Evolutionary conservation across 1,140 invertebrate species (phyloP).

Genomic region (Pemphigus obesinymphae): DNA sequence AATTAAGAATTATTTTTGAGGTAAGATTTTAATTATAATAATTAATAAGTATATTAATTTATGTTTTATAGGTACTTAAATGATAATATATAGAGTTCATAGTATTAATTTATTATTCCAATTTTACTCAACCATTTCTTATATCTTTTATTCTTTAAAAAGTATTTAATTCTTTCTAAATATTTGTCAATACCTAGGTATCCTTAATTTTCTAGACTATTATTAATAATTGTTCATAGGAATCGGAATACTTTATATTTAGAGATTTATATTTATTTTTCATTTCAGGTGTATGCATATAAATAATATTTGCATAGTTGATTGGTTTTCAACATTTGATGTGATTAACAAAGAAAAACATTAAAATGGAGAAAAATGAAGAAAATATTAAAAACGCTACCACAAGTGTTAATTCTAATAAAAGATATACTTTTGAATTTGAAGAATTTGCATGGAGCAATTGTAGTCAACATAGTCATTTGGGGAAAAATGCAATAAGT

Average conservation of each 20-base stretch:
- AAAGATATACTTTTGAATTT: neutral
- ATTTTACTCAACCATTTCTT: no score
- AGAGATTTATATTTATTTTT: neutral
- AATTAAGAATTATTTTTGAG: neutral
- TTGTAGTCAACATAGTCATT: no score
- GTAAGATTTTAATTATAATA: no score
- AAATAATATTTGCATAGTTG: neutral
- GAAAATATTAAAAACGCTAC: neutral
- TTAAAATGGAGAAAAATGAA: neutral
- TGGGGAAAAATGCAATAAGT: neutral
- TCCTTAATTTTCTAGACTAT: no score
- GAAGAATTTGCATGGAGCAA: neutral
- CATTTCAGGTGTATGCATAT: neutral
- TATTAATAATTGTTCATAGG: no score
- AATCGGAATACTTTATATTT: neutral
- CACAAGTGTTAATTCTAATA: neutral
- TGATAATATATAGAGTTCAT: no score
- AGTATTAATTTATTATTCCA: no score
- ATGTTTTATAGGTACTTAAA: no score
- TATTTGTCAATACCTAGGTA: no score
- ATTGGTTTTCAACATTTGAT: neutral
- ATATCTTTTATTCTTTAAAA: no score
- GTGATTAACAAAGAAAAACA: neutral
- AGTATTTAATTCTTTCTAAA: no score
- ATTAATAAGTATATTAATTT: no score